These are phyloP conservation scores for Sebastes itinus DNA, from an alignment of 2,797 vertebrate genomes.

Conservation along the genomic window DNA sequence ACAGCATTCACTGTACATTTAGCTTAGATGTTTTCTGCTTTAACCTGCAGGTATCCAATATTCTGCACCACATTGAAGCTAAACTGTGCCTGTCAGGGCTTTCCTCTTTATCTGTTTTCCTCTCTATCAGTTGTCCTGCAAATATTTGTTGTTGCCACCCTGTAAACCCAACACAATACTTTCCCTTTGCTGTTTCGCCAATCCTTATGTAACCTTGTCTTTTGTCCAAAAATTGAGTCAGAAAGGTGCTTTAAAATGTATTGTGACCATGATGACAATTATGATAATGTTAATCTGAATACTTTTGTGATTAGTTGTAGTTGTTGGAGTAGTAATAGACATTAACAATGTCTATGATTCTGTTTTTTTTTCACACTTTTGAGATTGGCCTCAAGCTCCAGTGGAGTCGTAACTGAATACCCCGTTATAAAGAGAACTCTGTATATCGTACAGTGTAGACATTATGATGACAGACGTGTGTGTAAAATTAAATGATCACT, in stretches of 20 bases:
- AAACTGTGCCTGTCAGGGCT: conserved; percentile 3
- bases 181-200: no score
- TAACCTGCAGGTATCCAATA: conserved; percentile 7
- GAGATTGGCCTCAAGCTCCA: neutral
- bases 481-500: neutral
- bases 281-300: neutral
- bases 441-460: neutral
- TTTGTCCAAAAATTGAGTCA: neutral
- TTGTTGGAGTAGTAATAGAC: neutral
- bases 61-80: neutral
- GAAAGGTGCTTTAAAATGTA: neutral
- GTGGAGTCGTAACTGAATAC: neutral
- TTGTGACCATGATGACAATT: neutral
- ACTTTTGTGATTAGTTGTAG: neutral
- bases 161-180: neutral
- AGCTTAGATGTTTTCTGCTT: conserved; percentile 4
- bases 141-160: conserved; percentile 11
- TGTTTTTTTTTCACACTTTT: neutral
- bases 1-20: conserved; percentile 22
- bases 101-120: neutral
- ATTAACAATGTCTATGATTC: neutral
- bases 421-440: neutral
- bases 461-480: neutral
- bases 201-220: neutral
- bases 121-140: conserved; percentile 1